Evolutionary conservation across 2,797 vertebrate species (phyloP).

Genomic region (Petrocephalus schoutedeni): DNA sequence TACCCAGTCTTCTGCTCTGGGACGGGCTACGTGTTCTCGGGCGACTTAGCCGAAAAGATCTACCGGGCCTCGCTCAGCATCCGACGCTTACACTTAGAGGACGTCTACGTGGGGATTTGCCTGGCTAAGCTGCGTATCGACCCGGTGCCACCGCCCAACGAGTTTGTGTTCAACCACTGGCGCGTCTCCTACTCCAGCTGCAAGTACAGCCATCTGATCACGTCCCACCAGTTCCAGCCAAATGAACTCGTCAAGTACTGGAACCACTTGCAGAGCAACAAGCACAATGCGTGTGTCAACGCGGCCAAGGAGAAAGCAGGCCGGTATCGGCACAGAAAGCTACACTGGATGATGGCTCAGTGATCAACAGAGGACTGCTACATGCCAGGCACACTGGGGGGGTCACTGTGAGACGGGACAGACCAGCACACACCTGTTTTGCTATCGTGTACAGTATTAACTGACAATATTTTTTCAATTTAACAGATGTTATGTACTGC

Average conservation of each 20-base stretch:
- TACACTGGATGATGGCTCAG: constrained; percentile 69
- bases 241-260: constrained; percentile 91
- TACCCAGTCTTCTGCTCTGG: constrained; percentile 98
- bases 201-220: constrained; percentile 95
- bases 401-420: constrained; percentile 9
- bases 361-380: background rate
- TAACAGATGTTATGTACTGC: constrained; percentile 32
- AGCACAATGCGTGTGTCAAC: constrained; percentile 80
- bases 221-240: constrained; percentile 92
- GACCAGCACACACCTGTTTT: constrained; percentile 38
- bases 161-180: constrained; percentile 97
- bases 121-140: constrained; percentile 83
- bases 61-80: constrained; percentile 78
- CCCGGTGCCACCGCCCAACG: constrained; percentile 81
- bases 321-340: constrained; percentile 71
- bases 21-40: constrained; percentile 95
- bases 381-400: constrained; percentile 47
- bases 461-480: constrained; percentile 70
- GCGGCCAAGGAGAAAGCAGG: constrained; percentile 67
- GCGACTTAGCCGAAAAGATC: constrained; percentile 82
- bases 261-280: constrained; percentile 92
- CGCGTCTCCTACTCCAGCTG: constrained; percentile 93
- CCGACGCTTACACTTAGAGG: constrained; percentile 82
- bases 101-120: constrained; percentile 91
- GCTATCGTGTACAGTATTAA: constrained; percentile 39